A percentile compares a stretch with the other conserved stretches of the same genome.
phyloP scores from a whole-genome alignment of 2,888 invertebrate genomes.

The Brenthis daphne region DNA sequence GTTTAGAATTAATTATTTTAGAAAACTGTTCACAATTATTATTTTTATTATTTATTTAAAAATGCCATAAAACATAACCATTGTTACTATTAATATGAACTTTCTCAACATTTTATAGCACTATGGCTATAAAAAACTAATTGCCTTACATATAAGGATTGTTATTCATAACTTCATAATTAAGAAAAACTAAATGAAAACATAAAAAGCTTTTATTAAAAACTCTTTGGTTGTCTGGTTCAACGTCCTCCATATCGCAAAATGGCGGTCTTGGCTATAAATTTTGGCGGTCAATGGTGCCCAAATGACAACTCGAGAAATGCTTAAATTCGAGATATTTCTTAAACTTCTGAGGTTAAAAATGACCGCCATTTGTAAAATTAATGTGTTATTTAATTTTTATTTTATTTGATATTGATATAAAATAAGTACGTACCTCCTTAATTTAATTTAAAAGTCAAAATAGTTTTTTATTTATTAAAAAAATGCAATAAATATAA shows the following conservation, averaged over 20 bases:
- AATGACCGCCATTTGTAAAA: conserved; percentile 7
- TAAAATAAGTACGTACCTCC: too few species aligned
- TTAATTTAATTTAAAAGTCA: too few species aligned
- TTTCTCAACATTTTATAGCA: too few species aligned
- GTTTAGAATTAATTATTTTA: too few species aligned
- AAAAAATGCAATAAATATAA: too few species aligned
- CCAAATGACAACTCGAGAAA: conserved; percentile 52
- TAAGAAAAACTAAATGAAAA: conserved; percentile 16
- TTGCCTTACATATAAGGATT: background rate
- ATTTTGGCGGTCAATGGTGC: conserved; percentile 56
- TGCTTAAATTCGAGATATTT: conserved; percentile 40
- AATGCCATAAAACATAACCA: too few species aligned
- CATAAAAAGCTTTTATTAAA: conserved; percentile 20
- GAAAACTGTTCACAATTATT: too few species aligned
- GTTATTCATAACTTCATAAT: background rate
- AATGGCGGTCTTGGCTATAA: conserved; percentile 54
- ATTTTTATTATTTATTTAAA: too few species aligned
- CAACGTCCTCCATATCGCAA: conserved; percentile 42
- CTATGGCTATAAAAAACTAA: too few species aligned
- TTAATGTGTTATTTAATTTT: background rate
- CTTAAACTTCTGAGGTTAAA: conserved; percentile 1
- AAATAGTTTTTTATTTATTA: too few species aligned
- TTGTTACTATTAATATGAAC: too few species aligned
- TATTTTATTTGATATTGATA: background rate
- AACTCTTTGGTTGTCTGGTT: conserved; percentile 36